Percentiles rank a stretch among this genome's conserved stretches.
phyloP scores from a whole-genome alignment of 2,888 invertebrate genomes.

The Thymelicus acteon region DNA sequence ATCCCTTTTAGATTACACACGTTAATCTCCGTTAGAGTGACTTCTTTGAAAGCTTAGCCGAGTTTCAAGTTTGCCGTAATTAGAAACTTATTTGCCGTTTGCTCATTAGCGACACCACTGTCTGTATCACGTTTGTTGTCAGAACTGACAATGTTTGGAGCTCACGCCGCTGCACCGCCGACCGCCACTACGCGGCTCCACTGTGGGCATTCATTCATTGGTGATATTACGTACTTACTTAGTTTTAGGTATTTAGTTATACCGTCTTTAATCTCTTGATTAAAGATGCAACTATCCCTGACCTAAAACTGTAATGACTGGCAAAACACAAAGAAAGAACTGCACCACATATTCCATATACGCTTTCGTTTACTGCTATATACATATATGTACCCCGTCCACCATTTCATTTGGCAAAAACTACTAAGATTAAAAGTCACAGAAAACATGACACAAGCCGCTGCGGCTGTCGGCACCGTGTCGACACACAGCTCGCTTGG shows the following conservation, averaged over 20 bases:
- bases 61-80: slow-evolving; percentile 9
- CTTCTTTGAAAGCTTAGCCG: slow-evolving; percentile 9
- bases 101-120: background rate
- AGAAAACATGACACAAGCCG: slow-evolving; percentile 22
- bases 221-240: too few relatives aligned
- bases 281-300: too few relatives aligned
- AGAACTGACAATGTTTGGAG: background rate
- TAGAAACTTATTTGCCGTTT: background rate
- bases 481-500: slow-evolving; percentile 16
- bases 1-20: slow-evolving; percentile 23
- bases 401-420: slow-evolving; percentile 32
- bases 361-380: background rate
- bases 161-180: too few relatives aligned
- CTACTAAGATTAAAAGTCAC: slow-evolving; percentile 30
- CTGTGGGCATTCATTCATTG: too few relatives aligned
- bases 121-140: background rate
- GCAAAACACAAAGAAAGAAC: too few relatives aligned
- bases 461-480: slow-evolving; percentile 13
- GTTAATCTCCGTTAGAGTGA: slow-evolving; percentile 25
- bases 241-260: too few relatives aligned
- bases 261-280: too few relatives aligned
- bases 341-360: too few relatives aligned
- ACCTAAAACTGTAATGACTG: too few relatives aligned
- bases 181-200: too few relatives aligned
- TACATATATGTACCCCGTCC: background rate